These are phyloP conservation scores for Calameuta idolon DNA, from an alignment of 2,888 invertebrate species.

Conservation along the genomic window DNA sequence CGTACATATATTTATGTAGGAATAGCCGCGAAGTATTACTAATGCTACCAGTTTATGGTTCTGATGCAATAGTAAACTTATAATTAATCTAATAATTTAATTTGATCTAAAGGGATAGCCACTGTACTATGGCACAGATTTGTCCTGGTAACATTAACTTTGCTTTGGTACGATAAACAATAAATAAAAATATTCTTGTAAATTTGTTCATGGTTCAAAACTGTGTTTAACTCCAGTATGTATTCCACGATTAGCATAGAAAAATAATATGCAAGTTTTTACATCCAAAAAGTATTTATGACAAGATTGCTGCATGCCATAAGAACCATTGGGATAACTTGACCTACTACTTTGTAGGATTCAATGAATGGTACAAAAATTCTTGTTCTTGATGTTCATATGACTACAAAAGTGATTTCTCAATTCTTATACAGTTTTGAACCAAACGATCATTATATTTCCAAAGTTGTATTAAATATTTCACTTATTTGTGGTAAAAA, in stretches of 20 bases:
- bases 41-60: neutral
- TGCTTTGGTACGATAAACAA: conserved; percentile 43
- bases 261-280: neutral
- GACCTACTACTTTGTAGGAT: neutral
- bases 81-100: conserved; percentile 24
- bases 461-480: neutral
- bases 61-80: conserved; percentile 8
- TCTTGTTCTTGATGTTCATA: no score
- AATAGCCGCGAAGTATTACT: neutral
- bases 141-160: conserved; percentile 43
- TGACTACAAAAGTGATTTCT: neutral
- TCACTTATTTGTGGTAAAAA: conserved; percentile 7
- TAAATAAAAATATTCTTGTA: neutral
- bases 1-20: conserved; percentile 1
- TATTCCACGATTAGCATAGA: neutral
- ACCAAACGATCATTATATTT: neutral
- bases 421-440: neutral
- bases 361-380: neutral
- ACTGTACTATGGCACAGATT: conserved; percentile 33
- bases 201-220: neutral
- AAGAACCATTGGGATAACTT: neutral
- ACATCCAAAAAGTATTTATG: neutral
- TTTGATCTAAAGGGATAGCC: conserved; percentile 28
- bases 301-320: neutral
- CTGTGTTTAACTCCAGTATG: neutral